Conservation (phyloP, 2,888 invertebrate species). For the Morpho deidamia region DNA sequence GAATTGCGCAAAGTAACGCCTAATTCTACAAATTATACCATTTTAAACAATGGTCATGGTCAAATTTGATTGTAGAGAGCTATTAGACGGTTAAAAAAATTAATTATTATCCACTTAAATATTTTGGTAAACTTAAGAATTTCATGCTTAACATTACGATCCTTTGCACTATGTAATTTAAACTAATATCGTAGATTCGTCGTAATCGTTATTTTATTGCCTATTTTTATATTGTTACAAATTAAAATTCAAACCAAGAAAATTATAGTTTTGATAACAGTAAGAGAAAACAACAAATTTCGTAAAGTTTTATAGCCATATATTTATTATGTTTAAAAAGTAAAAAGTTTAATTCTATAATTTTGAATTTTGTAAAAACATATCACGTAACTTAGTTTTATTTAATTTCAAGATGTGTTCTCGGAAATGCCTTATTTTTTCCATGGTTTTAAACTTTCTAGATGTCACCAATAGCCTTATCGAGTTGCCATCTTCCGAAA, state of each 20-base stretch:
- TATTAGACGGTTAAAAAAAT: too few relatives aligned
- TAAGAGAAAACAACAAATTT: neutral
- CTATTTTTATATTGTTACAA: too few relatives aligned
- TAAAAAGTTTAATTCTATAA: neutral
- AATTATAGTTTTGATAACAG: neutral
- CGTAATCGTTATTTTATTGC: too few relatives aligned
- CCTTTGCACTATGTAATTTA: too few relatives aligned
- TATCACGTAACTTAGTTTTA: neutral
- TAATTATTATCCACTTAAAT: too few relatives aligned
- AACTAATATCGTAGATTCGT: too few relatives aligned
- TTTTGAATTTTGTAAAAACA: neutral
- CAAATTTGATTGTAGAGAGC: too few relatives aligned
- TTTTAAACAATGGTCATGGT: too few relatives aligned
- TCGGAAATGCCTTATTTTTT: neutral
- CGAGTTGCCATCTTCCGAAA: constrained; percentile 32
- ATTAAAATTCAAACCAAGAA: neutral
- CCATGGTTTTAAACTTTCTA: neutral
- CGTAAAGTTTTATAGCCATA: neutral
- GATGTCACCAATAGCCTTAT: constrained; percentile 20
- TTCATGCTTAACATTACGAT: too few relatives aligned
- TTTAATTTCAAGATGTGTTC: constrained; percentile 1
- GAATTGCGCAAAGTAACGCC: too few relatives aligned
- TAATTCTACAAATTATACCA: too few relatives aligned
- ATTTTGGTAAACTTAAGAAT: too few relatives aligned
- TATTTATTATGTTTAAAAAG: neutral